Base-by-base conservation (phyloP, 2,888 invertebrate genomes). In the Eurytoma californica region DNA sequence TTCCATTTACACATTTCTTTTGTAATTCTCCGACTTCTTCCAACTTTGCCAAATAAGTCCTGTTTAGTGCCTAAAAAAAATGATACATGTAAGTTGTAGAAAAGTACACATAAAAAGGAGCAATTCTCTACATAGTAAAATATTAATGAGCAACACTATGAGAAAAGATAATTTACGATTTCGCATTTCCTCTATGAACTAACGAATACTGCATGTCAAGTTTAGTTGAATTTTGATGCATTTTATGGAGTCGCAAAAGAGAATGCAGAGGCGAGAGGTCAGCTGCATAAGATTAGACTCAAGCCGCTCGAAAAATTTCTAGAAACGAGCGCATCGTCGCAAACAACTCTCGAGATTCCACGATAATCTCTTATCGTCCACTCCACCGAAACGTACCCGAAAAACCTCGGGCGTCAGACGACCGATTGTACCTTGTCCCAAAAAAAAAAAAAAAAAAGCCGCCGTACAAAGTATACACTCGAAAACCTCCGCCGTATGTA, bases 11-110 rank as follows among this genome's bases (percentile, higher is more conserved):
- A 91, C 98, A 98, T 93, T 95, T 93, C 87, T 94, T 94, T 90
- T 98, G 98, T 63, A 96, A 92, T 84, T 94, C 94, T 69, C 95
- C 94, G 51, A 98, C 92, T 90, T 97, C 95, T 85, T 97, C 97
- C 84, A 98, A 92, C 90, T 97, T 95, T 77, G 95, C 93, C 73
- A 95, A 92, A 91, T 98, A 98, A 82, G 95, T 94, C 87, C 95
- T 95, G 91, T 97, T 97, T 67, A 94, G 91, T 65, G 92, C 91
- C 97, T 97, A 89, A 73, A 84, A 24, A 82, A 53, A 58, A 57
- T 58, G 9, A 7, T 39, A 39, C 1, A 39, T 9, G 39, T 1
- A 39, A 7, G 9, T 9, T 39, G 39, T 39, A 13, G 3, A 28
- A 3, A 60, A 14, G 5, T 24, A 28, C 24, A 24, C 4, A 30